Evolutionary conservation across 23 tunicate genomes (phyloP), one percentile per base, ranked within the genome.

Genomic region (Aplidium turbinatum): DNA sequence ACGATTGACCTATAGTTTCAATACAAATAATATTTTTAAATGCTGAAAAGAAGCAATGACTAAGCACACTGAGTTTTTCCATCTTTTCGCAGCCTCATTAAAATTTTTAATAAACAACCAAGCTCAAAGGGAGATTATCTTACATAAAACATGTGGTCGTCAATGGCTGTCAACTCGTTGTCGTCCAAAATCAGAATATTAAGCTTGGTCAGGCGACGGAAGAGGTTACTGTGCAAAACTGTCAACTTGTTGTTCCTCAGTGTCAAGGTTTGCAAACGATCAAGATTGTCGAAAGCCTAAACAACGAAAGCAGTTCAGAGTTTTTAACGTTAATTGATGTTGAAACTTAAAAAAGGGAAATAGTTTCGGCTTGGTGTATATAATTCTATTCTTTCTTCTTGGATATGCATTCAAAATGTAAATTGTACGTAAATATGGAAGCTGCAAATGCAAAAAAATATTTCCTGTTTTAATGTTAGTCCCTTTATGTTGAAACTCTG

Each of bases 181-280:
- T 93, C 69, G 61, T 93, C 98, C 80, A 93, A 38, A 23, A 93
- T 93, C 33, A 93, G 77, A 60, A 93, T 82, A n/a, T 69, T 60
- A 31, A 93, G 47, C 31, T 93, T 93, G 38, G 26, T 0, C 63
- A 93, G 42, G 18, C 58, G 70, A 0, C 38, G 22, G 45, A 93
- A 93, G 9, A 80, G 34, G 6, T 54, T 38, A 0, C 22, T 16
- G 26, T 75, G 75, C 1, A 93, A 30, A 39, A 50, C 47, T 13
- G 48, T 25, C 2, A 93, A 35, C 47, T 56, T 76, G 33, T 93
- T 93, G 32, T 86, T 73, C 29, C 88, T 78, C 60, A 93, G 28
- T 0, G 93, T 93, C 28, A 93, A 57, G 40, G 87, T 93, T 76
- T 77, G 68, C n/a, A 90, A 31, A 0, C 38, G 33, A 16, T 18